Percentiles rank a stretch among this genome's conserved stretches.
Evolutionary conservation across 2,888 invertebrate species (phyloP).

Genomic region (Lasioglossum lativentre): DNA sequence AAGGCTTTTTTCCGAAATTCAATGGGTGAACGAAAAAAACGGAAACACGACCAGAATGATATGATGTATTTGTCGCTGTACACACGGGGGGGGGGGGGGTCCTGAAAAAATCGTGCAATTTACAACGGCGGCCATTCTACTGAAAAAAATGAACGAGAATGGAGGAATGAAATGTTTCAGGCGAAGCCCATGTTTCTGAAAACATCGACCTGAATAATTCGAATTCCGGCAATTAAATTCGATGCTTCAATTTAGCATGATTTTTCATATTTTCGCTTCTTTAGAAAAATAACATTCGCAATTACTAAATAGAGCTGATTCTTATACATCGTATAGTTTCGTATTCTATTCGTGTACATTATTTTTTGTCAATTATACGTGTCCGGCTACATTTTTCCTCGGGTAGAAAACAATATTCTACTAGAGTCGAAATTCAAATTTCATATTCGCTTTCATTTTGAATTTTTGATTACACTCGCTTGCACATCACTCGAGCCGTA

Average conservation of each 20-base stretch:
- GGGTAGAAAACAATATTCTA: not conserved
- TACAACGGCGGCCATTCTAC: not conserved
- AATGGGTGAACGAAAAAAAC: not conserved
- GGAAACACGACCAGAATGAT: not conserved
- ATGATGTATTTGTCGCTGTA: not conserved
- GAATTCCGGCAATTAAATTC: too few species aligned
- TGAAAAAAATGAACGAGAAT: not conserved
- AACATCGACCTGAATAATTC: not conserved
- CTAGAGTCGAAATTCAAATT: not conserved
- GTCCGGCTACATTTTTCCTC: too few species aligned
- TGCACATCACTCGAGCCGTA: not conserved
- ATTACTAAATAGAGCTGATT: not conserved
- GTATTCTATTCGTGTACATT: too few species aligned
- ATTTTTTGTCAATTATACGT: too few species aligned
- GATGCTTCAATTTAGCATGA: too few species aligned
- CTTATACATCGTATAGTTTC: not conserved
- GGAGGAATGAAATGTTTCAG: not conserved
- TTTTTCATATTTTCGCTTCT: not conserved
- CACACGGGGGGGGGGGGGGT: too few species aligned
- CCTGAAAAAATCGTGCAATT: not conserved
- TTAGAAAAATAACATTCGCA: not conserved
- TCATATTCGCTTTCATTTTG: not conserved
- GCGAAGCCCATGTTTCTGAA: not conserved
- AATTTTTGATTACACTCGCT: not conserved
- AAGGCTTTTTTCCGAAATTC: constrained; percentile 1